Evolutionary conservation across 2,888 invertebrate species (phyloP), one percentile per base, ranked within the genome.

Genomic region (Agriotes lineatus): DNA sequence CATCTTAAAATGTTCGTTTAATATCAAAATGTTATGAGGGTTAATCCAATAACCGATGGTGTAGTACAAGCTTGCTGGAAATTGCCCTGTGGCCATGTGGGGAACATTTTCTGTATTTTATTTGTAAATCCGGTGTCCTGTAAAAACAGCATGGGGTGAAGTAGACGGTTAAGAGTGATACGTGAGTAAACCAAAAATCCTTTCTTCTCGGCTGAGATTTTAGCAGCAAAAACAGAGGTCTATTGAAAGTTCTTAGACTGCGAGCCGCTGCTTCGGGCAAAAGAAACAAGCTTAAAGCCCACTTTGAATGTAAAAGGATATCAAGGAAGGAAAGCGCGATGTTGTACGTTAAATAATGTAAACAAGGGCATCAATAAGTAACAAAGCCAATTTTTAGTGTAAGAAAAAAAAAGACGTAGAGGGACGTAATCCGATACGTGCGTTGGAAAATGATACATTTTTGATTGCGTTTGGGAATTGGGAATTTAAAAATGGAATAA

Each of bases 361-460:
- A 65, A 39, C 30, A 58, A 19, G 50, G 12, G 18, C 50, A 65
- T 65, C 45, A 42, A 58, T 57, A 58, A 58, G 39, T 65, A 65
- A 65, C 57, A 50, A 58, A 50, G 42, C 39, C 48, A 67, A 44
- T 54, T 57, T 56, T 67, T 61, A 30, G 37, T 44, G 33, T 20
- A 42, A 60, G 48, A 48, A 67, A 61, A 60, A 67, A 58, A 58
- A 58, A 33, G 22, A 52, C 37, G 30, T 18, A 22, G 33, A 18
- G 59, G 59, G 16, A 22, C 30, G 18, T 37, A 30, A 39, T 16
- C 57, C 37, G 33, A 58, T 62, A 68, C 68, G 68, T 68, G 68
- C 62, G 56, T 63, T 52, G 68, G 54, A 68, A 63, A 58, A 63
- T 62, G 58, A 63, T 68, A 33, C 58, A 68, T 68, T 63, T 59